A percentile compares a stretch with the other conserved stretches of the same genome.
These are phyloP conservation scores for Epirrhoe tristata DNA, from an alignment of 2,888 invertebrate species.

Conservation along the genomic window DNA sequence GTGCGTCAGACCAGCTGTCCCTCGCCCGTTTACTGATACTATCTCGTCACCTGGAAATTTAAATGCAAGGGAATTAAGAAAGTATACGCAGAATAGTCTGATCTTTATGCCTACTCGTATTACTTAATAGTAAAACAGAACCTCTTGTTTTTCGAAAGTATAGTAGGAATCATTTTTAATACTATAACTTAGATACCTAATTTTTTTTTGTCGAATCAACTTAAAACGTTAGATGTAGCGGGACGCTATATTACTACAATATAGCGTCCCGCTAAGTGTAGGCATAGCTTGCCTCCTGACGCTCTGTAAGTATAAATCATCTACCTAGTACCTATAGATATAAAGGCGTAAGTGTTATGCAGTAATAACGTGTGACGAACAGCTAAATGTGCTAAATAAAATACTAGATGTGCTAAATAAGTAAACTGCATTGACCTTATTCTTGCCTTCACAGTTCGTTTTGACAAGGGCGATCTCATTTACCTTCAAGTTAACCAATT, in stretches of 20 bases:
- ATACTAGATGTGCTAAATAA: conserved; percentile 8
- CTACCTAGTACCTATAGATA: too few relatives aligned
- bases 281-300: too few relatives aligned
- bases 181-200: neutral
- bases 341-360: too few relatives aligned
- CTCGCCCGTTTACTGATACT: conserved; percentile 91
- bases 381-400: conserved; percentile 26
- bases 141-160: too few relatives aligned
- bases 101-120: neutral
- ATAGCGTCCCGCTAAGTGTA: too few relatives aligned
- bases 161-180: neutral
- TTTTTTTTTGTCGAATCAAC: too few relatives aligned
- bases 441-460: conserved; percentile 27
- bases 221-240: too few relatives aligned
- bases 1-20: conserved; percentile 91
- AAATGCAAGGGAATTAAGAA: neutral
- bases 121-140: too few relatives aligned
- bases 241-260: too few relatives aligned
- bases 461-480: conserved; percentile 54
- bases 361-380: neutral
- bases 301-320: too few relatives aligned
- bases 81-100: too few relatives aligned
- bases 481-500: conserved; percentile 23
- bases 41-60: conserved; percentile 90
- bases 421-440: conserved; percentile 22